Conservation (phyloP, 2,113 vertebrate genomes). For the Gopherus flavomarginatus region DNA sequence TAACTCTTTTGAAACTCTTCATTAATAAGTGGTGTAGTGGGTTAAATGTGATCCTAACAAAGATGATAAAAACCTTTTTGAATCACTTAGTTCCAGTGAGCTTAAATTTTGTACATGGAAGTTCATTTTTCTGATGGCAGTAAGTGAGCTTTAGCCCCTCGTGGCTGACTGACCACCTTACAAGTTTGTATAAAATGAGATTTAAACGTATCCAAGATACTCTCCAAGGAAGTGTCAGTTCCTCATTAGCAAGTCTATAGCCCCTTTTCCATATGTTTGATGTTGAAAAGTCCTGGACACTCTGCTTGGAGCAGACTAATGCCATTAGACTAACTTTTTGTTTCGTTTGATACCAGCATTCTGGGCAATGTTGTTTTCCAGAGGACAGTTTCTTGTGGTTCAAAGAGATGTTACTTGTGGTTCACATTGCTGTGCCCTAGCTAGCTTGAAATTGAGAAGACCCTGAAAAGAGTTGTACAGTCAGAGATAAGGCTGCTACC, state of each 20-base stretch:
- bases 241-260: neutral
- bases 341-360: neutral
- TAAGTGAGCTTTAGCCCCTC: neutral
- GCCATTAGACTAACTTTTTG: neutral
- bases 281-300: neutral
- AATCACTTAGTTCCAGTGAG: neutral
- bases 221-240: neutral
- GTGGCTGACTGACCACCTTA: neutral
- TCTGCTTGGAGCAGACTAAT: neutral
- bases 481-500: neutral
- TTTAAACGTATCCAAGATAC: neutral
- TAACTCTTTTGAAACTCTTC: neutral
- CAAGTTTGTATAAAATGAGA: neutral
- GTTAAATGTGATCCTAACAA: neutral
- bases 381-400: neutral
- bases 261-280: neutral
- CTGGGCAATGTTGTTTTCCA: neutral
- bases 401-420: neutral
- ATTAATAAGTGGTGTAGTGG: neutral
- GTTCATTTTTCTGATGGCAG: neutral
- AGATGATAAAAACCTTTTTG: neutral
- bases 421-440: neutral
- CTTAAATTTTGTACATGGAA: neutral
- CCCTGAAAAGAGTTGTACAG: neutral
- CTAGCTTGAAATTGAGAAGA: constrained; percentile 1